Base-by-base conservation (phyloP, 2,797 vertebrate species). In the Sebastes oblongus region DNA sequence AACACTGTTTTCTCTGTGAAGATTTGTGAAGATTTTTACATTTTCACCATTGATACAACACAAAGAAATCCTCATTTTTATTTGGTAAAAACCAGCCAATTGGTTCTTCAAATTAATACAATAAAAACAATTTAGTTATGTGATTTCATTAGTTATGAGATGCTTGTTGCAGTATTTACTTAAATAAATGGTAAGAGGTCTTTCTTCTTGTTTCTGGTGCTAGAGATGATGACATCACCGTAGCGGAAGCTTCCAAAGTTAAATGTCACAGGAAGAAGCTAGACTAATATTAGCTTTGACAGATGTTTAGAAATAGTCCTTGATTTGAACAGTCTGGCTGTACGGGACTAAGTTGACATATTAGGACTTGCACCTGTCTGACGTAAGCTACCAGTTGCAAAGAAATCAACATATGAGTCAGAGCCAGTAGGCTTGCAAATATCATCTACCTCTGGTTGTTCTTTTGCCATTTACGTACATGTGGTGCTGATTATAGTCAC, bases 261-360 rank as follows among this genome's bases (percentile, higher is more conserved):
- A 30, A 67, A 55, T 25, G 66, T 67, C 66, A 72, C 25, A 55
- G 1, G 1, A 65, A 68, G 34, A 76, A 27, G 22, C 50, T 54
- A 16, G n/a, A 71, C 24, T 52, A 42, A 56, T 61, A 46, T 55
- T 80, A 34, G n/a, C 64, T 76, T 36, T 66, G 65, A 70, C 39
- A 55, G 11, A n/a, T 74, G 50, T 61, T 77, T 13, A 13, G 25
- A 77, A 67, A 56, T 24, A 27, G 25, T 52, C 36, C 16, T 59
- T 68, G 46, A 81, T n/a, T 64, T 4, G 2, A 66, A 30, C 58
- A 77, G 59, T n/a, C 34, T 18, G 20, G 9, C 36, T 72, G 8
- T 12, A 12, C 46, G 2, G 14, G 34, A 81, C 9, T 29, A 39
- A n/a, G 18, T 78, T 77, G 11, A 55, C 30, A 58, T 55, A 16